phyloP scores from a whole-genome alignment of 2,113 vertebrate genomes.

The Sylvia atricapilla region DNA sequence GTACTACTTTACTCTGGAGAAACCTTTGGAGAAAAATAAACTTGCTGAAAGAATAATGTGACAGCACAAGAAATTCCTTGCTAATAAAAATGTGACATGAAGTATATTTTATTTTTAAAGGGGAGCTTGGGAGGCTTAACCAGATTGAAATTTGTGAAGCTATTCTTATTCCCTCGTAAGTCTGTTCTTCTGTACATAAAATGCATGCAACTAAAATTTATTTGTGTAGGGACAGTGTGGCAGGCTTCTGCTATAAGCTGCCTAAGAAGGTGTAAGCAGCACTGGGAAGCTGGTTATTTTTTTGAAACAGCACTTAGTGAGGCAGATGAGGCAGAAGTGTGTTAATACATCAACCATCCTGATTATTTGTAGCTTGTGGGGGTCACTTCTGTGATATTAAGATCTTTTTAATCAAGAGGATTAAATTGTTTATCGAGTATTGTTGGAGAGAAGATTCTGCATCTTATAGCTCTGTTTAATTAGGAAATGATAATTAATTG shows the following conservation, averaged over 20 bases:
- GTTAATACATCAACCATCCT: background rate
- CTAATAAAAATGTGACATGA: background rate
- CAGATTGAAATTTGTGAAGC: background rate
- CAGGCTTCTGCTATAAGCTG: background rate
- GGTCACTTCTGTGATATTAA: background rate
- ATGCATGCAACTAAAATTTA: background rate
- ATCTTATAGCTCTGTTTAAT: slow-evolving; percentile 1
- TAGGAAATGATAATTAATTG: background rate
- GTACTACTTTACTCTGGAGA: background rate
- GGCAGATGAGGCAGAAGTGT: background rate
- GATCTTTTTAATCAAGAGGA: background rate
- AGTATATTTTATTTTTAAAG: background rate
- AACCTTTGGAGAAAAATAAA: background rate
- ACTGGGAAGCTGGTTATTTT: background rate
- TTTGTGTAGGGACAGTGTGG: background rate
- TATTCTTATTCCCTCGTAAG: background rate
- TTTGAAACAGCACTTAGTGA: background rate
- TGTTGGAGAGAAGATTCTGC: background rate
- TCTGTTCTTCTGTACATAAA: background rate
- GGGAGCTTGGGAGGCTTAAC: background rate
- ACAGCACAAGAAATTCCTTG: background rate
- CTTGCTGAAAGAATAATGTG: background rate
- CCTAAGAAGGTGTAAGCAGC: background rate
- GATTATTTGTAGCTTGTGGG: background rate
- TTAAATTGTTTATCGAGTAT: background rate